Evolutionary conservation across 2,888 invertebrate species (phyloP), one percentile per base, ranked within the genome.

Genomic region (Cephus nigrinus): DNA sequence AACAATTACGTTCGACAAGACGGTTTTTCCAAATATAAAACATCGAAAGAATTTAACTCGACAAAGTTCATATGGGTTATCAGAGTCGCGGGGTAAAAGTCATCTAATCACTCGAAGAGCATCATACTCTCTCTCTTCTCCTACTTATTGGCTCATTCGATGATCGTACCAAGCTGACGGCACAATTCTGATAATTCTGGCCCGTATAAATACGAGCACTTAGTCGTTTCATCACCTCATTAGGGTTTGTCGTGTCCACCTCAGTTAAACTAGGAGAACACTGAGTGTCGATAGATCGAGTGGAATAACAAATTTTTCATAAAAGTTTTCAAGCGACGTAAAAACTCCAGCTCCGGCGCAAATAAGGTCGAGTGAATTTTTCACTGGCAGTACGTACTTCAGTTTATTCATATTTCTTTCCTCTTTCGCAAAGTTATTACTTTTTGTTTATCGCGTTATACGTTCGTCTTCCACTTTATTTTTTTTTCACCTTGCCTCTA

Each of bases 171-270:
- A 78, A 78, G 55, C 75, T 79, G 78, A 77, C 78, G 32, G 40
- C 69, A 76, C 76, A 68, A 80, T 80, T 74, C 75, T 81, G 88
- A 87, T 86, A 86, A 86, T 55, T 9, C 82, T 76, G 73, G 73
- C 77, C 76, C 81, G 84, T 89, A 89, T 90, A 90, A 90, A 88
- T 90, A 89, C 85, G 80, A 76, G 76, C 82, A 85, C 82, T 83
- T 82, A 75, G 36, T 81, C 79, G 78, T 85, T 85, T 83, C 83
- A 86, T 82, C 85, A 85, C 85, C 81, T 84, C 77, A 82, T 83
- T 77, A 36, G 32, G 68, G 68, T 68, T 23, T 68, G 33, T 30
- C 75, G 75, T 31, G 75, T 32, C 32, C 75, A n/a, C 68, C 11
- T 55, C 30, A 30, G 71, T 71, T 11, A 12, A 23, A 33, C 30